These are phyloP conservation scores for Chionomys nivalis DNA, from an alignment of 2,113 vertebrate genomes.

Conservation along the genomic window DNA sequence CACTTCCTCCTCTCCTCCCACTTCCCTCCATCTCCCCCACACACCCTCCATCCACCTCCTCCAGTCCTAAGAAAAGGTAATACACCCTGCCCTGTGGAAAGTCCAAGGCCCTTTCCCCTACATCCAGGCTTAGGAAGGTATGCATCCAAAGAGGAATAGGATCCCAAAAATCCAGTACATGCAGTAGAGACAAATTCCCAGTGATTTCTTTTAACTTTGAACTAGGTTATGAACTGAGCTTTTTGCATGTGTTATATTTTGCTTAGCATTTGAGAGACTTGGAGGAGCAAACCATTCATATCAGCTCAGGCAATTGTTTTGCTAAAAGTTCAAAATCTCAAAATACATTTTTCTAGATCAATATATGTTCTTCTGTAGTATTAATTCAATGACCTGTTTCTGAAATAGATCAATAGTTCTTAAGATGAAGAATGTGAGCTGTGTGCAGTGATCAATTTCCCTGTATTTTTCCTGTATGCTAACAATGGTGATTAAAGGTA, in stretches of 20 bases:
- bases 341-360: conserved; percentile 35
- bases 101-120: too few species aligned
- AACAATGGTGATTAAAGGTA: not conserved
- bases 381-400: not conserved
- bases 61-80: too few species aligned
- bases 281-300: not conserved
- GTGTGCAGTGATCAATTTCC: not conserved
- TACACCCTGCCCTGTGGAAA: too few species aligned
- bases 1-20: too few species aligned
- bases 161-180: too few species aligned
- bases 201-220: not conserved
- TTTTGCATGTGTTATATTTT: not conserved
- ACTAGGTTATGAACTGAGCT: not conserved
- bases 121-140: too few species aligned
- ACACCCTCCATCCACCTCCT: fast-evolving
- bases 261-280: not conserved
- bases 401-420: conserved; percentile 29
- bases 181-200: too few species aligned
- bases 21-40: too few species aligned
- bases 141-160: too few species aligned
- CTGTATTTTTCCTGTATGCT: not conserved
- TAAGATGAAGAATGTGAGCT: not conserved
- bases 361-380: not conserved
- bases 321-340: conserved; percentile 18
- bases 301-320: not conserved